Evolutionary conservation across 2,888 invertebrate species (phyloP), one percentile per base, ranked within the genome.

Genomic region (Scrobipalpa atriplicella): DNA sequence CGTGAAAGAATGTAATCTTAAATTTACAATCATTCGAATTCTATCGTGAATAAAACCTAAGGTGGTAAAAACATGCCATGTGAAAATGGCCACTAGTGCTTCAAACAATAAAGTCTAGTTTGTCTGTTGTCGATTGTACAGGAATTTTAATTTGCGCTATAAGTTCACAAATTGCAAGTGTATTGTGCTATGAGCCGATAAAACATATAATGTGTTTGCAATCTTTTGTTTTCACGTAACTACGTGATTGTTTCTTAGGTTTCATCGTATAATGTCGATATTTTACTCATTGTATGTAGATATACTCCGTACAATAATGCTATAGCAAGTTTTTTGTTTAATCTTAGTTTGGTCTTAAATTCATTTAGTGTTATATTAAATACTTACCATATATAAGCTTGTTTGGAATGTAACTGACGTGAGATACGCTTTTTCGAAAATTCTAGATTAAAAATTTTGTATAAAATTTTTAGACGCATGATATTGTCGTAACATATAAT

Each of bases 211-310:
- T 58, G 54, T 56, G 58, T 38, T 7, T 58, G 58, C 58, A 58
- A 58, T 58, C 58, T 58, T 58, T 58, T 58, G 58, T 58, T 58
- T 58, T 58, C 58, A 58, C 38, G 58, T 38, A 56, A n/a, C 58
- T 58, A 58, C 38, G 38, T 58, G 58, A 58, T 58, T 58, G 43
- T 62, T 62, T 62, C 62, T 62, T 11, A 21, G 62, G 41, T 62
- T 62, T 62, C 62, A 62, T 43, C 21, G 19, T 62, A 21, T 16
- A 19, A 62, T 21, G 36, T 8, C 58, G 58, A 58, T 58, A 58
- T 58, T 29, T 38, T 10, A 21, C 43, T 19, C 58, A 58, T 58
- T 58, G 38, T 58, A 29, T n/a, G n/a, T n/a, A 56, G n/a, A 16
- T 21, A 54, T 21, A 13, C 10, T 1, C 3, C 10, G 19, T 21